Percentiles rank a stretch among this genome's conserved stretches.
Conservation (phyloP, 2,888 invertebrate genomes). For the Pardosa pseudoannulata region DNA sequence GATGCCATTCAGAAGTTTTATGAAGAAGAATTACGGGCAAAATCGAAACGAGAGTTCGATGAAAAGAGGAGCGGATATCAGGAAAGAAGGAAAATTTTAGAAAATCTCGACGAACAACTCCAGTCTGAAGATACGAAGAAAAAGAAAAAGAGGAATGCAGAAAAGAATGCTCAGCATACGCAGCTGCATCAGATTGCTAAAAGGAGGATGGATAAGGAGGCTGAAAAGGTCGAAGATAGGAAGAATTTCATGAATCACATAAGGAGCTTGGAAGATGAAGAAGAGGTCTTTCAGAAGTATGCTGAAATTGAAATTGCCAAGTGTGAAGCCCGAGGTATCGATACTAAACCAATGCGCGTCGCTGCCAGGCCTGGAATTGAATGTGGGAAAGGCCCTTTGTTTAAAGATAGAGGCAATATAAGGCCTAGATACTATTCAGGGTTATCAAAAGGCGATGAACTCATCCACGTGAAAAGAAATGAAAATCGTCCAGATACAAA, state of each 20-base stretch:
- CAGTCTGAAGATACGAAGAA: constrained; percentile 19
- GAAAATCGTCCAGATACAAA: constrained; percentile 15
- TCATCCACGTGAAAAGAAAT: constrained; percentile 16
- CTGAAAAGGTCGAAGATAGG: constrained; percentile 13
- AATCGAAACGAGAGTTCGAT: constrained; percentile 3
- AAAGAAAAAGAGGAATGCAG: not conserved
- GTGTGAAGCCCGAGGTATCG: constrained; percentile 36
- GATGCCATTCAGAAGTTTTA: constrained; percentile 39
- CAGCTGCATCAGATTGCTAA: constrained; percentile 56
- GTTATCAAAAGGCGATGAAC: constrained; percentile 20
- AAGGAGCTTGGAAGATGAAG: constrained; percentile 47
- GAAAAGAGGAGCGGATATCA: constrained; percentile 2
- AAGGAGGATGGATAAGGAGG: constrained; percentile 1
- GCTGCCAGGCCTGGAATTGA: constrained; percentile 50
- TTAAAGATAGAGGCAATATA: constrained; percentile 37
- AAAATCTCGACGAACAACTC: constrained; percentile 12
- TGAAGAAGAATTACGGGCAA: constrained; percentile 31
- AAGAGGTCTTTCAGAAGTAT: constrained; percentile 60
- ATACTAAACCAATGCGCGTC: constrained; percentile 40
- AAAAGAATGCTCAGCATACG: constrained; percentile 41
- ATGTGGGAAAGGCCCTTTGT: constrained; percentile 53
- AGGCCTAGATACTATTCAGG: constrained; percentile 51
- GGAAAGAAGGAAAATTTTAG: constrained; percentile 27
- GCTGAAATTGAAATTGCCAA: constrained; percentile 49
- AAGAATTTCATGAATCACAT: constrained; percentile 55